Evolutionary conservation across 2,797 vertebrate species (phyloP), one percentile per base, ranked within the genome.

Genomic region (Propithecus perrieri): DNA sequence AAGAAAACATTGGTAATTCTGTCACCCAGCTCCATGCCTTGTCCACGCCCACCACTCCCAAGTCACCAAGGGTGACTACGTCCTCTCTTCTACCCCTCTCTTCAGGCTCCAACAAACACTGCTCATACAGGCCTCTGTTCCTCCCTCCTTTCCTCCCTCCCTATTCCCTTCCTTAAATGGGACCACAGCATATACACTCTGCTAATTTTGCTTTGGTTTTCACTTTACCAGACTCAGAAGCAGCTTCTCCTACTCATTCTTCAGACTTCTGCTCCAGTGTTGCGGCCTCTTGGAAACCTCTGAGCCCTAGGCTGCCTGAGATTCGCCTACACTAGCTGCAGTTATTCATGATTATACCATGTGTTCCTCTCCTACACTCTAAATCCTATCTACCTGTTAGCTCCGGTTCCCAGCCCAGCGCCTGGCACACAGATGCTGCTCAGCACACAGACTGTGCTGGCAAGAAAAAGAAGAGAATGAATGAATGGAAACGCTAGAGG

Each of bases 101-200:
- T 1, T 26, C 17, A 9, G 4, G 41, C 72, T 75, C 63, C 8
- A 38, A 57, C 20, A 9, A n/a, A 22, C 59, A 9, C 15, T 24
- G 53, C 38, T 5, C 17, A 6, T 0, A 1, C 1, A 4, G 72
- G 1, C 20, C 55, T 28, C 33, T 4, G 30, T 38, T 14, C 13
- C 38, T 35, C 5, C 3, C 43, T 67, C 24, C 2, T 3, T 46
- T 7, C 20, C 22, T 43, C 24, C 7, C 6, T 79, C 26, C 50
- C 43, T 4, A 15, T 17, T 38, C 30, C 7, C 4, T 79, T 53
- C 48, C 33, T 85, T 26, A 67, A 74, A 17, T 1, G 14, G 18
- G 57, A 38, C 74, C 67, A 10, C 30, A 75, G 14, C 14, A 53
- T 30, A 20, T 20, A 33, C 20, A 46, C 12, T 15, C 74, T 59